Evolutionary conservation across 2,888 invertebrate genomes (phyloP), one percentile per base, ranked within the genome.

Genomic region (Drosophila anomelani): DNA sequence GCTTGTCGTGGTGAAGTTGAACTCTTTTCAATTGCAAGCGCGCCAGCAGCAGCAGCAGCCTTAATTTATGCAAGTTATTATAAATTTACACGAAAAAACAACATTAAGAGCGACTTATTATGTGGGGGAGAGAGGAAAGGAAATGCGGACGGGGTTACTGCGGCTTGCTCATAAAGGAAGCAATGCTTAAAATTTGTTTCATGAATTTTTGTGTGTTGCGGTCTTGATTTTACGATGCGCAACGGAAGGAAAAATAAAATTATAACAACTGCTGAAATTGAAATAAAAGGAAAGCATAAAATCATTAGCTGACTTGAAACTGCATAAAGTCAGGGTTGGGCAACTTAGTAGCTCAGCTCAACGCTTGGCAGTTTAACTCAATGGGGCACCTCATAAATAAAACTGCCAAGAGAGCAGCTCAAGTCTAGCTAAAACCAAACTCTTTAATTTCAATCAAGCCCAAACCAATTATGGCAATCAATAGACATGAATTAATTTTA

Each of bases 51-150:
- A 15, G 26, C 75, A 26, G 26, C 46, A 17, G 29, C 75, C 82
- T 85, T 87, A 85, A 85, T 85, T 84, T 85, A 85, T 85, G 82
- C 89, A 84, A 80, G 85, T 87, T 85, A 85, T 85, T 85, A 88
- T 80, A 78, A 85, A 88, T 88, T 87, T 82, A 88, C 89, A 85
- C 82, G 89, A 85, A 85, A 85, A 87, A 88, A 80, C 75, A 85
- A 82, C 85, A 85, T 87, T 88, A 84, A 59, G 63, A 38, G 46
- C 32, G 56, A 44, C 46, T 60, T n/a, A 53, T 17, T 9, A 32
- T 39, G 12, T 20, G 47, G n/a, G 26, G 8, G 8, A 17, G 44
- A 26, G 26, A 26, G 46, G 29, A 53, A 34, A n/a, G 34, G 34
- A 12, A 23, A 39, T 1, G 41, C 23, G 29, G 54, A 26, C 63